These are phyloP conservation scores for Cinclus cinclus DNA, from an alignment of 2,113 vertebrate genomes.

Conservation along the genomic window DNA sequence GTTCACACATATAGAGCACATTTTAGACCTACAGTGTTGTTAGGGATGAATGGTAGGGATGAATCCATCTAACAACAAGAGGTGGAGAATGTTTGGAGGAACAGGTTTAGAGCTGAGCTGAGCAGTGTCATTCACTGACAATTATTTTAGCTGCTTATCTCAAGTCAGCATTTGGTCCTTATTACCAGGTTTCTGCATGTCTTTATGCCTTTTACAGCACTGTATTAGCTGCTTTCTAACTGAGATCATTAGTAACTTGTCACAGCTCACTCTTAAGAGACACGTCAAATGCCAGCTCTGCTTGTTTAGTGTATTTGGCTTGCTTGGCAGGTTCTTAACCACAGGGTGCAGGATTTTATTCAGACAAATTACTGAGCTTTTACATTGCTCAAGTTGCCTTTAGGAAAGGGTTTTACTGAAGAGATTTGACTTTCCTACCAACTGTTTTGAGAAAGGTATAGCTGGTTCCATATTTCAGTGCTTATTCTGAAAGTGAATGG, in stretches of 20 bases:
- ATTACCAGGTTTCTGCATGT: not conserved
- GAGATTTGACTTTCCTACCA: not conserved
- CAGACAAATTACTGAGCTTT: not conserved
- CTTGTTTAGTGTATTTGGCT: not conserved
- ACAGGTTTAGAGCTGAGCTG: not conserved
- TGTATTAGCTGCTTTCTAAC: not conserved
- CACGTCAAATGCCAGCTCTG: not conserved
- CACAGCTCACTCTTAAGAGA: not conserved
- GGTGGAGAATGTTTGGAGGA: not conserved
- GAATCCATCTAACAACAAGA: not conserved
- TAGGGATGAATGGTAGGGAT: not conserved
- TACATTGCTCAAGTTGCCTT: not conserved
- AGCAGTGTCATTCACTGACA: not conserved
- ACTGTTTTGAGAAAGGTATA: not conserved
- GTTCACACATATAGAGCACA: not conserved
- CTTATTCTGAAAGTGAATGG: not conserved
- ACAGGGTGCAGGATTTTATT: not conserved
- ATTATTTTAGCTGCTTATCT: not conserved
- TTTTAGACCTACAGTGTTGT: not conserved
- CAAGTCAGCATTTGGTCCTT: not conserved
- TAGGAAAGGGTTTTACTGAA: not conserved
- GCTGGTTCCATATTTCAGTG: not conserved
- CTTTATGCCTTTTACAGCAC: not conserved
- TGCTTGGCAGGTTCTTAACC: constrained; percentile 12
- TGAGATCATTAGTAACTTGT: constrained; percentile 22